Percentiles rank a stretch among this genome's conserved stretches.
phyloP scores from a whole-genome alignment of 2,888 invertebrate genomes.

The Pandemis heparana region DNA sequence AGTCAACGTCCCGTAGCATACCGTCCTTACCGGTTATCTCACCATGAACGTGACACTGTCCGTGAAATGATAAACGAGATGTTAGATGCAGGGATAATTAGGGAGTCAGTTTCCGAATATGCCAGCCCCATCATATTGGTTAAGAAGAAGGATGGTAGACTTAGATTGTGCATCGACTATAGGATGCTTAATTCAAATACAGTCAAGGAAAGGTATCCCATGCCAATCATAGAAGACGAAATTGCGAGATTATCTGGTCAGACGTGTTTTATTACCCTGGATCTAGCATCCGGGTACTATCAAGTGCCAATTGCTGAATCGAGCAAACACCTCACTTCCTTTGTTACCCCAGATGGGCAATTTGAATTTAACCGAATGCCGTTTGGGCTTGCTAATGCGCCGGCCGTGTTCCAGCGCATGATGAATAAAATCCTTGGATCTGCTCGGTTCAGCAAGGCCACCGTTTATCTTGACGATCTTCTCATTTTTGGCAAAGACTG shows the following conservation, averaged over 20 bases:
- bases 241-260: not conserved
- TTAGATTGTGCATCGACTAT: not conserved
- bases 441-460: not conserved
- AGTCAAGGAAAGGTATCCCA: not conserved
- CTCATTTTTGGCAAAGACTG: conserved; percentile 24
- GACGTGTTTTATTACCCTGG: not conserved
- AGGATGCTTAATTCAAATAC: not conserved
- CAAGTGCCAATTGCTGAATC: not conserved
- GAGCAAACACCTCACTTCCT: not conserved
- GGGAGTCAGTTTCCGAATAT: not conserved
- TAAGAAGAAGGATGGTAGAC: not conserved
- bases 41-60: not conserved
- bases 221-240: not conserved
- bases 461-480: conserved; percentile 4
- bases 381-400: not conserved
- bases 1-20: not conserved
- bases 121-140: not conserved
- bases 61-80: not conserved
- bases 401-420: not conserved
- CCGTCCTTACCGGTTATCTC: not conserved
- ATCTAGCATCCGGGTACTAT: not conserved
- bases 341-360: not conserved
- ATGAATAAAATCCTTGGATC: not conserved
- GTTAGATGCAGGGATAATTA: not conserved
- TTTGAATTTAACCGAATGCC: conserved; percentile 1